Percentiles rank a stretch among this genome's conserved stretches.
Conservation (phyloP, 2,888 invertebrate genomes). For the Blastobasis adustella region DNA sequence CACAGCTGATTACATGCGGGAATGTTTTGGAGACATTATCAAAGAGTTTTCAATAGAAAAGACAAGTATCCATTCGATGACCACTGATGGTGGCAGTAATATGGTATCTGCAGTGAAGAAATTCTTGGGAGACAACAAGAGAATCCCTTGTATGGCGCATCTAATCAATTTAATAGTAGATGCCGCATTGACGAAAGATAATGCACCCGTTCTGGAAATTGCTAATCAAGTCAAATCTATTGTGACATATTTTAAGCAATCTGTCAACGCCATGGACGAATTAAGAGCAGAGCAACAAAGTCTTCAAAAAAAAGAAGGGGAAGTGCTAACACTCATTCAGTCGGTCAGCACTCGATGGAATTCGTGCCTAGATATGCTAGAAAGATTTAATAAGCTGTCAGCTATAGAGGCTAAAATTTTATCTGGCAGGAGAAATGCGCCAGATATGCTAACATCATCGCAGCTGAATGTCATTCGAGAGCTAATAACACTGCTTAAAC, state of each 20-base stretch:
- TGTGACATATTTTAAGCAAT: slow-evolving; percentile 29
- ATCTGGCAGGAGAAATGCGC: slow-evolving; percentile 4
- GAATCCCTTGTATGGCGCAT: slow-evolving; percentile 29
- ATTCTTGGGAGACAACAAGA: slow-evolving; percentile 20
- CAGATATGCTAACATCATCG: slow-evolving; percentile 7
- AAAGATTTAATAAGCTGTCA: slow-evolving; percentile 9
- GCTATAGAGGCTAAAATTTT: slow-evolving; percentile 8
- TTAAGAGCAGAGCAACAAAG: slow-evolving; percentile 20
- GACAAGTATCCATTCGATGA: slow-evolving; percentile 13
- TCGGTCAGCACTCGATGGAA: slow-evolving; percentile 19
- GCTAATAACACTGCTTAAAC: slow-evolving; percentile 13
- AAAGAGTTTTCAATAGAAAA: slow-evolving; percentile 2
- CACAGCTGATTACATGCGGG: background rate
- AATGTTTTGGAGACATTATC: slow-evolving; percentile 2
- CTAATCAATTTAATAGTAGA: slow-evolving; percentile 24
- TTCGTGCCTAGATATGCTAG: slow-evolving; percentile 16
- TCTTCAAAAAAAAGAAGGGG: slow-evolving; percentile 19
- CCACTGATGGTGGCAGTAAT: slow-evolving; percentile 25
- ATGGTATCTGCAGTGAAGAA: slow-evolving; percentile 23
- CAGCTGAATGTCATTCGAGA: slow-evolving; percentile 13
- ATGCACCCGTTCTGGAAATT: slow-evolving; percentile 17
- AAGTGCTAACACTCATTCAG: slow-evolving; percentile 18
- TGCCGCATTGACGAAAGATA: slow-evolving; percentile 19
- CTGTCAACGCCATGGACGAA: slow-evolving; percentile 27
- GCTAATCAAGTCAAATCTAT: slow-evolving; percentile 25